Evolutionary conservation across 1,140 invertebrate species (phyloP).

Genomic region (Scaptodrosophila lebanonensis): DNA sequence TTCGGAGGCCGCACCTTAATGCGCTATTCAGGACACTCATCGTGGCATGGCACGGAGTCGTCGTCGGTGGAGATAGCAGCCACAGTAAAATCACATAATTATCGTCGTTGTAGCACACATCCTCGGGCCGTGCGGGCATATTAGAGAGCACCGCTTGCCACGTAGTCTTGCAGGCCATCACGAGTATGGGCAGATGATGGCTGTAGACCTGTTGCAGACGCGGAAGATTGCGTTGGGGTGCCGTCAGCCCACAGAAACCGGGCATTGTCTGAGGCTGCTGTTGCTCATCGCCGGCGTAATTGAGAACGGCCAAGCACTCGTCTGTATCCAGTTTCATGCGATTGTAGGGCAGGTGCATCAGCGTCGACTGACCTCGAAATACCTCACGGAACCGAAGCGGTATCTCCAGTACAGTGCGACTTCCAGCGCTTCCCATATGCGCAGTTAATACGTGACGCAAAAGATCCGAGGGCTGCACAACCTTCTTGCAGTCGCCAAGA

Average conservation of each 20-base stretch:
- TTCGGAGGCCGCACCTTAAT: neutral
- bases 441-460: conserved; percentile 8
- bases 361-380: neutral
- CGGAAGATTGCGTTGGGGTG: neutral
- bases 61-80: conserved; percentile 10
- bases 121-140: neutral
- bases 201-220: neutral
- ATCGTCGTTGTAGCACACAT: neutral
- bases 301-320: conserved; percentile 17
- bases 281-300: conserved; percentile 4
- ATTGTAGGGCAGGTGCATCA: conserved; percentile 2
- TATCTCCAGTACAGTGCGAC: too few relatives aligned
- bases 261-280: too few relatives aligned
- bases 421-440: too few relatives aligned
- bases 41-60: neutral
- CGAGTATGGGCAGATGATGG: conserved; percentile 8
- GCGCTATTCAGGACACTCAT: conserved; percentile 7
- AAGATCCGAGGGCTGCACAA: conserved; percentile 4
- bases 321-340: neutral
- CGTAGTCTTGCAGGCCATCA: conserved; percentile 10
- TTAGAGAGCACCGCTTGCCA: neutral
- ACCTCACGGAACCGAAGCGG: conserved; percentile 1
- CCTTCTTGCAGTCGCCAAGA: neutral
- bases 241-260: neutral
- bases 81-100: conserved; percentile 14